Percentiles rank a stretch among this genome's conserved stretches.
Conservation (phyloP, 2,797 vertebrate species). For the Podarcis siculus region DNA sequence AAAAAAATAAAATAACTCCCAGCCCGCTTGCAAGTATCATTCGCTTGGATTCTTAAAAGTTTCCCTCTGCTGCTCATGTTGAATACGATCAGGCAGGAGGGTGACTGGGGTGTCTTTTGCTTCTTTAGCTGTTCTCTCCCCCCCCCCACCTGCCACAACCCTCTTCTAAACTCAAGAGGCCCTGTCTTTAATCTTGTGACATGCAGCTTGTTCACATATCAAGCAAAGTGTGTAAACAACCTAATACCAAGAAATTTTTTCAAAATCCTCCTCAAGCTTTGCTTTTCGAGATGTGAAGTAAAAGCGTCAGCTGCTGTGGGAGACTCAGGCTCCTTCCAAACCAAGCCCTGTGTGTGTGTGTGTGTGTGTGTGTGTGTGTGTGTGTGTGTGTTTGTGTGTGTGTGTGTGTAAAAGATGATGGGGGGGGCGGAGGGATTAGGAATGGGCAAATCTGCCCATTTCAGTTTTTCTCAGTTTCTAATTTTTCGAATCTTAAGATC, state of each 20-base stretch:
- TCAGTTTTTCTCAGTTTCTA: too few relatives aligned
- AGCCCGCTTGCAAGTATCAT: neutral
- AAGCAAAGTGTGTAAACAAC: conserved; percentile 6
- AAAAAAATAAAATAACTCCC: neutral
- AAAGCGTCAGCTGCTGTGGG: too few relatives aligned
- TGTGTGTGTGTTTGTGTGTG: too few relatives aligned
- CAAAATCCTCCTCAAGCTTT: neutral
- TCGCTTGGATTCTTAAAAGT: neutral
- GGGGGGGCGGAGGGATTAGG: neutral
- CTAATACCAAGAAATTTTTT: neutral
- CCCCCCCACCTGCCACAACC: neutral
- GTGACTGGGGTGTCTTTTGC: neutral
- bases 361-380: neutral
- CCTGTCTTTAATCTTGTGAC: neutral
- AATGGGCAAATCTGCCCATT: neutral
- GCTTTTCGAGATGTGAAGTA: neutral
- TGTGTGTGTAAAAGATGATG: neutral
- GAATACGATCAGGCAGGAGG: neutral
- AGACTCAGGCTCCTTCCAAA: neutral
- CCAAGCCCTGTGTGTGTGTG: too few relatives aligned
- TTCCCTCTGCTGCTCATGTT: neutral
- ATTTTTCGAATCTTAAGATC: too few relatives aligned
- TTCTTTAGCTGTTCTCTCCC: neutral
- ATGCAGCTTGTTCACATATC: neutral
- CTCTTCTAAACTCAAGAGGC: neutral